Base-by-base conservation (phyloP, 2,888 invertebrate genomes). In the Tridacna gigas region DNA sequence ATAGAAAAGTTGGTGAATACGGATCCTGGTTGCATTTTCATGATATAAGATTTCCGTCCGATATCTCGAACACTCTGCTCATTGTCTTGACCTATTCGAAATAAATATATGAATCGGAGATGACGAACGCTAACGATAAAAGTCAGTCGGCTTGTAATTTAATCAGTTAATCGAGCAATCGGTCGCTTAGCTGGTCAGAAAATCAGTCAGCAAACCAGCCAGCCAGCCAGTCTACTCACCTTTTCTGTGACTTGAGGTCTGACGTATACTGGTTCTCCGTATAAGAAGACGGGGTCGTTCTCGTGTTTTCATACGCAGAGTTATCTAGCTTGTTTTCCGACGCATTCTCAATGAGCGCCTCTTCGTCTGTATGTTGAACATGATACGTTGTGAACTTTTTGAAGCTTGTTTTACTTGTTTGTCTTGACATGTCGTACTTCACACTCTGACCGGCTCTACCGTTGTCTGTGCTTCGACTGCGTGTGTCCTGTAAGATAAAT, bases 311-410 rank as follows among this genome's bases (percentile, higher is more conserved):
- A 25, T 0, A 25, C 3, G 22, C 71, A 18, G 45, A 13, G 4
- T 48, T n/a, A 45, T 71, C 71, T 7, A 12, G 22, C 5, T 69
- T 47, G 15, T n/a, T 37, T 47, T 71, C 51, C 3, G 51, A 11
- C 51, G 22, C n/a, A 3, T 45, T 71, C 25, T 71, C 71, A 47
- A 71, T 26, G 22, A 71, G 47, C 15, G 71, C 71, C 48, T 71
- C 71, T 25, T 71, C 51, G 51, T 71, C 71, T 18, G 71, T 9
- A 0, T 28, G 48, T 13, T 71, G 48, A 15, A 71, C 47, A 15
- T 71, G 71, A 37, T 71, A 71, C 22, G 71, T 22, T 1, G 51
- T 25, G 4, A 26, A 48, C 51, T 71, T 71, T 51, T 51, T 71
- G 26, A 71, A 15, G 47, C 26, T 71, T 13, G 48, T 22, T 71